A percentile compares a stretch with the other conserved stretches of the same genome.
phyloP scores from a whole-genome alignment of 37 sponge, comb jelly and placozoan genomes.

The Eunapius fragilis region DNA sequence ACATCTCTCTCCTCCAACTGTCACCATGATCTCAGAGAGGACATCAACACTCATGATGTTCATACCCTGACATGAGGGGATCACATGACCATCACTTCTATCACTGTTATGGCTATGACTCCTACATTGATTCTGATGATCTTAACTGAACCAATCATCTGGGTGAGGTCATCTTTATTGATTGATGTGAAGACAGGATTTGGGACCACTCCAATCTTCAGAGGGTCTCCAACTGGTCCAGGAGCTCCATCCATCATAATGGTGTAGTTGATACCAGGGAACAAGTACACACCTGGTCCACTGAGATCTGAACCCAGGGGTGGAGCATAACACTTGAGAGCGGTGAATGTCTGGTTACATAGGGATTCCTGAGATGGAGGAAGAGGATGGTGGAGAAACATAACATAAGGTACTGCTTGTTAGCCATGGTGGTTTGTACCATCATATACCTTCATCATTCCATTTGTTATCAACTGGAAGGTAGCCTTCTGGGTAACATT shows the following conservation, averaged over 20 bases:
- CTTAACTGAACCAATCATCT: background rate
- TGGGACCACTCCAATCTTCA: background rate
- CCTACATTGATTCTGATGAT: background rate
- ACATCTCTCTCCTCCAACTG: too few relatives aligned
- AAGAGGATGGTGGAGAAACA: background rate
- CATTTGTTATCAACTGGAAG: conserved; percentile 11
- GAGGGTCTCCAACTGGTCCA: conserved; percentile 3
- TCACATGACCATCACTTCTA: too few relatives aligned
- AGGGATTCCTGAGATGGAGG: background rate
- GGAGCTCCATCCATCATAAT: conserved; percentile 31
- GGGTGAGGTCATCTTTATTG: background rate
- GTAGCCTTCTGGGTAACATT: conserved; percentile 40
- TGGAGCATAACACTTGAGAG: conserved; percentile 14
- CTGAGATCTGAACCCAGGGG: background rate
- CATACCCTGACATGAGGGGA: too few relatives aligned
- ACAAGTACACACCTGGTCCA: background rate
- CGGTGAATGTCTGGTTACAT: conserved; percentile 2
- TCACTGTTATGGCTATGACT: too few relatives aligned
- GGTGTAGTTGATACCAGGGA: conserved; percentile 11
- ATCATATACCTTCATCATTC: background rate
- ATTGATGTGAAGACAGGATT: background rate
- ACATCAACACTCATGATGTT: too few relatives aligned
- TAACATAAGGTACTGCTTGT: too few relatives aligned
- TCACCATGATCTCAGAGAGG: too few relatives aligned
- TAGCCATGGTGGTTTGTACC: background rate